phyloP scores from a whole-genome alignment of 2,113 vertebrate species.

The Corythaeola cristata region DNA sequence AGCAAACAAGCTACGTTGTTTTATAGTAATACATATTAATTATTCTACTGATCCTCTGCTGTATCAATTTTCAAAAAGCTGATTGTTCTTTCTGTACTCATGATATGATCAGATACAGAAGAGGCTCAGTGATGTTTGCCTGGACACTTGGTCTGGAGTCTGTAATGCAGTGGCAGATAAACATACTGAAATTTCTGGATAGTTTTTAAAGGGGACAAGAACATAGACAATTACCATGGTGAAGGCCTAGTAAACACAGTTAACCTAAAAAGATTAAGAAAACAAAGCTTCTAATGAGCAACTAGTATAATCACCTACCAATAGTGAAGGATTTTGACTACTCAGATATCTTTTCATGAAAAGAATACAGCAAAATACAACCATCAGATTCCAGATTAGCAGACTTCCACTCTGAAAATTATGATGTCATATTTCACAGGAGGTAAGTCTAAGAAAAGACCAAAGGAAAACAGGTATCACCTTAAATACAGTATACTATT shows the following conservation, averaged over 20 bases:
- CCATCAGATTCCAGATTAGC: neutral
- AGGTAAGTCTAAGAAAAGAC: neutral
- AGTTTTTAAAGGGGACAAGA: neutral
- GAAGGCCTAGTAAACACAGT: neutral
- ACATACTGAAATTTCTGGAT: neutral
- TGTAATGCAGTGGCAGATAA: neutral
- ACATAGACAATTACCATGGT: neutral
- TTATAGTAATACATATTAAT: neutral
- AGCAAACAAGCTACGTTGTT: neutral
- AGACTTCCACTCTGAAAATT: neutral
- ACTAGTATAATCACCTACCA: neutral
- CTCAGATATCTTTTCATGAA: neutral
- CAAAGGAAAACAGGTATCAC: neutral
- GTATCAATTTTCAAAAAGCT: neutral
- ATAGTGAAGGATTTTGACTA: neutral
- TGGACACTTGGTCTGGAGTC: neutral
- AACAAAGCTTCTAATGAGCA: neutral
- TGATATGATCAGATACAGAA: neutral
- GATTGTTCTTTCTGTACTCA: neutral
- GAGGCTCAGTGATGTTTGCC: neutral
- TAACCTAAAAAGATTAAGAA: neutral
- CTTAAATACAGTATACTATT: neutral
- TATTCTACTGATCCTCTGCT: neutral
- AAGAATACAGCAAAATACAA: neutral
- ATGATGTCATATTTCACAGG: neutral